These are phyloP conservation scores for Vespertilio murinus DNA, from an alignment of 2,797 vertebrate species.

Conservation along the genomic window DNA sequence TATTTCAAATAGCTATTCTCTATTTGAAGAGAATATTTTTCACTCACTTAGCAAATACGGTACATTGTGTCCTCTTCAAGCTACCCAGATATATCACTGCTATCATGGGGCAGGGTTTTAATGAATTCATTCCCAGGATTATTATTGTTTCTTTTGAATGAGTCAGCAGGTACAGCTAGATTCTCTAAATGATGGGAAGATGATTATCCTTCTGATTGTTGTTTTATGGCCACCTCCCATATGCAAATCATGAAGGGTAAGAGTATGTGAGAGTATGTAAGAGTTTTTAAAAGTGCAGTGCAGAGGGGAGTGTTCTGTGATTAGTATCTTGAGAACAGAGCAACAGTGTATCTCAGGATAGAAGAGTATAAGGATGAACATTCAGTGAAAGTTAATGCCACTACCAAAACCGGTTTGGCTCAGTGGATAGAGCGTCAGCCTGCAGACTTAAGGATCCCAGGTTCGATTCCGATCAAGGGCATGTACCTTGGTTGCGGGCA, in stretches of 20 bases:
- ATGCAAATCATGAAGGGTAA: slow-evolving; percentile 27
- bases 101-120: neutral
- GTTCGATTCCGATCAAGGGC: no score
- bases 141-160: neutral
- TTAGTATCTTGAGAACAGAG: neutral
- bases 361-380: neutral
- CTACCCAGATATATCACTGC: slow-evolving; percentile 1
- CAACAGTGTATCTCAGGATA: neutral
- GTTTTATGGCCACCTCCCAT: neutral
- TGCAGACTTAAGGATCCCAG: no score
- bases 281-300: neutral
- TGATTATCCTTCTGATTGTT: neutral
- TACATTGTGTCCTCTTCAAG: neutral
- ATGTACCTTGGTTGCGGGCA: no score
- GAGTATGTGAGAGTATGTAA: neutral
- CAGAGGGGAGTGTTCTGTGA: neutral
- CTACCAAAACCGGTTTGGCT: neutral
- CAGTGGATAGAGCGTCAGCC: no score
- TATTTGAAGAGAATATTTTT: neutral
- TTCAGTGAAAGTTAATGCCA: neutral
- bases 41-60: slow-evolving; percentile 6
- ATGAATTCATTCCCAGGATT: neutral
- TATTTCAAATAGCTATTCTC: slow-evolving; percentile 17
- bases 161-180: neutral
- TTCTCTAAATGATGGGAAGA: slow-evolving; percentile 40